Evolutionary conservation across 2,888 invertebrate species (phyloP), one percentile per base, ranked within the genome.

Genomic region (Ophioninae sp.): DNA sequence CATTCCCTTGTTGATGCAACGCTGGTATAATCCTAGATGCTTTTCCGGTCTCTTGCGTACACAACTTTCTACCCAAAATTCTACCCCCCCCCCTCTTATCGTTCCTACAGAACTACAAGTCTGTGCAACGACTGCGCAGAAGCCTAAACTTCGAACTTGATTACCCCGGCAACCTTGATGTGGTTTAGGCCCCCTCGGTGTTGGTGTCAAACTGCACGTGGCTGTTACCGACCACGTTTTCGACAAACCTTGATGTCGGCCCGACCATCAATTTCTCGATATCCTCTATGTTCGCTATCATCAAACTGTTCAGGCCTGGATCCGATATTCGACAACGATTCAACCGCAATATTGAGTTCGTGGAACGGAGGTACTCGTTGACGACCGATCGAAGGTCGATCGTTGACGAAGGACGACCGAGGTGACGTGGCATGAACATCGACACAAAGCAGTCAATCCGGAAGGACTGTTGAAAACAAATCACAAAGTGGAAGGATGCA

Each of bases 1-100:
- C 76, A 81, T 84, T 84, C 84, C 84, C 84, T 79, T 79, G 81
- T 84, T 81, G 84, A 84, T 76, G 84, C 76, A 76, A 82, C 81
- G 81, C 65, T 78, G 30, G 78, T 73, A 83, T 81, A 81, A 79
- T 73, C 81, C 44, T 81, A 79, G 79, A 30, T 72, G 81, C 77
- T 71, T 64, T 74, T 64, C 39, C 68, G 61, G 63, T 37, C 51
- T 61, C 41, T 74, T 7, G 69, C 68, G 59, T 67, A 73, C 61
- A 44, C 22, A 59, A 61, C 65, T 73, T 73, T 44, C 65, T 39
- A 73, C 56, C 67, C 61, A 56, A 72, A 79, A 22, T 41, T 72
- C 61, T 39, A 65, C 61, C 20, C n/a, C 37, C n/a, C 9, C 8
- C 23, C 23, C n/a, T 2, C 17, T 30, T 44, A 10, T 30, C 41